phyloP scores from a whole-genome alignment of 2,113 vertebrate species.

The Myanophis thanlyinensis region DNA sequence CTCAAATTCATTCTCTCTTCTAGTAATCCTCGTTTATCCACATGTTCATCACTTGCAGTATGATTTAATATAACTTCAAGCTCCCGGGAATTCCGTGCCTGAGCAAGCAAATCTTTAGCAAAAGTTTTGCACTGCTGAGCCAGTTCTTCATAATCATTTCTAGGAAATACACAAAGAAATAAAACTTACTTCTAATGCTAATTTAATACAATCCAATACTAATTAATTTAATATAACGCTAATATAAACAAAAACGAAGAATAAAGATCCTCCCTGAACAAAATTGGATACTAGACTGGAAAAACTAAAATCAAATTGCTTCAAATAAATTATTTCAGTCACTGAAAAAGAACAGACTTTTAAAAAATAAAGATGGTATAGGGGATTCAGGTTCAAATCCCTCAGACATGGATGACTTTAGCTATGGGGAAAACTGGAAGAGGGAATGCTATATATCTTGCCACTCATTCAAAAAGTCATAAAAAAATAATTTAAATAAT shows the following conservation, averaged over 20 bases:
- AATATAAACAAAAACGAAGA: background rate
- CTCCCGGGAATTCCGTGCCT: conserved; percentile 97
- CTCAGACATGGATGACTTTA: background rate
- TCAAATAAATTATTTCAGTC: background rate
- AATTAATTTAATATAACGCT: background rate
- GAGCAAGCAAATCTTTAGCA: conserved; percentile 97
- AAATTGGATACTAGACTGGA: background rate
- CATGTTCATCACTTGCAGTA: conserved; percentile 88
- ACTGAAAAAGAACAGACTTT: background rate
- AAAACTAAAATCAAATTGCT: background rate
- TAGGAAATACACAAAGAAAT: conserved; percentile 59
- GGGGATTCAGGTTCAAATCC: background rate
- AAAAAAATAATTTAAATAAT: background rate
- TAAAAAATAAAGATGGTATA: background rate
- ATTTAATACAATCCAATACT: background rate
- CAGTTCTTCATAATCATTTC: conserved; percentile 97
- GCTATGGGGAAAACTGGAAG: background rate
- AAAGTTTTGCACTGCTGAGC: conserved; percentile 99
- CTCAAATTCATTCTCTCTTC: conserved; percentile 99
- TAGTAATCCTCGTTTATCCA: conserved; percentile 90
- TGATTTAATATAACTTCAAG: conserved; percentile 98
- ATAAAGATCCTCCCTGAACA: background rate
- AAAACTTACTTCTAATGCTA: background rate
- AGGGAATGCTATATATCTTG: background rate
- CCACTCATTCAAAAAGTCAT: background rate